Percentiles rank a stretch among this genome's conserved stretches.
Evolutionary conservation across 2,888 invertebrate species (phyloP).

Genomic region (Cheilosia vulpina): DNA sequence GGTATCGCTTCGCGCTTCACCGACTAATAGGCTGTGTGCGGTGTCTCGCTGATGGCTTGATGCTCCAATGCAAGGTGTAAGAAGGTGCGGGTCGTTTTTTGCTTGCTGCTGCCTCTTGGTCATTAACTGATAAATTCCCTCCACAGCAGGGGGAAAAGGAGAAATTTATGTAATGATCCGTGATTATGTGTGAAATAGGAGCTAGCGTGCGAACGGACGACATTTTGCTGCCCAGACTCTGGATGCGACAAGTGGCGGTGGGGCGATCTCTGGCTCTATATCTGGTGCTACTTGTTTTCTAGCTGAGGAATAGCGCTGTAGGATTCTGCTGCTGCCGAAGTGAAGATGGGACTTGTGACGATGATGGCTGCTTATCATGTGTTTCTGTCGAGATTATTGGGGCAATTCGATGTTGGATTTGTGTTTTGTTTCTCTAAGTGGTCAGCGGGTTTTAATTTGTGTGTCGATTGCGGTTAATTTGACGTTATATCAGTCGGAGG

Average conservation of each 20-base stretch:
- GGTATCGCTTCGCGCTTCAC: constrained; percentile 51
- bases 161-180: constrained; percentile 74
- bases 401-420: constrained; percentile 57
- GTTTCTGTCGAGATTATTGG: constrained; percentile 57
- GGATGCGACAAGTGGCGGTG: neutral
- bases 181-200: constrained; percentile 73
- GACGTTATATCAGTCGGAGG: constrained; percentile 25
- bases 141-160: constrained; percentile 53
- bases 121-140: constrained; percentile 61
- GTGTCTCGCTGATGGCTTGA: constrained; percentile 4
- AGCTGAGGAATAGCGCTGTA: constrained; percentile 37
- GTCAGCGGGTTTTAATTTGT: constrained; percentile 60
- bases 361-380: constrained; percentile 28
- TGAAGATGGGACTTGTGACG: constrained; percentile 30
- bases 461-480: constrained; percentile 65
- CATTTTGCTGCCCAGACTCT: constrained; percentile 25
- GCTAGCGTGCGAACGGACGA: constrained; percentile 71
- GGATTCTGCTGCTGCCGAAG: constrained; percentile 23
- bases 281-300: constrained; percentile 39
- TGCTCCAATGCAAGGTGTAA: constrained; percentile 57
- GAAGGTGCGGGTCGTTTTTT: constrained; percentile 19
- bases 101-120: neutral
- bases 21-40: constrained; percentile 31
- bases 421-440: constrained; percentile 35
- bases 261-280: neutral